phyloP scores from a whole-genome alignment of 2,113 vertebrate species.

The Saccopteryx bilineata region DNA sequence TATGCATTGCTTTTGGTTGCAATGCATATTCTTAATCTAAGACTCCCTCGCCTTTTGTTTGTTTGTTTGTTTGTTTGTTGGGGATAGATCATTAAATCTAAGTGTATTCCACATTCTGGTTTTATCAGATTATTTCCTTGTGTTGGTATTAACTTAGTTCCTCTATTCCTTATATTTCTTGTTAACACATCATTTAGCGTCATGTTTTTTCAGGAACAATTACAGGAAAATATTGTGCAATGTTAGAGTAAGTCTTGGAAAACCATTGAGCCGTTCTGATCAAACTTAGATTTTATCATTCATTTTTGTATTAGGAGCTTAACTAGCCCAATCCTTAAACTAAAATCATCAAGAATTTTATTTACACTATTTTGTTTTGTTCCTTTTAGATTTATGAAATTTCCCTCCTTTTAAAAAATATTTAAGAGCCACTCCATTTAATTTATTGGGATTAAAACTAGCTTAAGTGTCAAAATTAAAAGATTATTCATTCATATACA shows the following conservation, averaged over 20 bases:
- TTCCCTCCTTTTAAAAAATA: not conserved
- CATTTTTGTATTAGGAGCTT: conserved; percentile 40
- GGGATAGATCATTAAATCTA: not conserved
- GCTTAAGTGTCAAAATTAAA: conserved; percentile 47
- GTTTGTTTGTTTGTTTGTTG: not conserved
- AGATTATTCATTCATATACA: conserved; percentile 52
- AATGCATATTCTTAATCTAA: conserved; percentile 27
- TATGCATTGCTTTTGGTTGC: conserved; percentile 53
- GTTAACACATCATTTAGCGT: conserved; percentile 37
- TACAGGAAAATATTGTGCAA: conserved; percentile 53
- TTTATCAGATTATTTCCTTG: conserved; percentile 45
- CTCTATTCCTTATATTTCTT: conserved; percentile 45
- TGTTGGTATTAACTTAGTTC: conserved; percentile 54
- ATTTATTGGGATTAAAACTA: conserved; percentile 52
- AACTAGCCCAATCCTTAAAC: not conserved
- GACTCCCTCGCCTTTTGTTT: not conserved
- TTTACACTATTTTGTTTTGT: conserved; percentile 39
- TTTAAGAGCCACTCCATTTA: not conserved
- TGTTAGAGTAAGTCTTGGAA: conserved; percentile 43
- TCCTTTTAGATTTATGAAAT: conserved; percentile 62
- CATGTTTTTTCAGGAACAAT: conserved; percentile 58
- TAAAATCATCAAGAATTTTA: conserved; percentile 54
- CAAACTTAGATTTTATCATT: conserved; percentile 27
- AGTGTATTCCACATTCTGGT: conserved; percentile 47
- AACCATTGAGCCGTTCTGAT: conserved; percentile 16